Base-by-base conservation (phyloP, 2,113 vertebrate species). In the Urocitellus parryii region DNA sequence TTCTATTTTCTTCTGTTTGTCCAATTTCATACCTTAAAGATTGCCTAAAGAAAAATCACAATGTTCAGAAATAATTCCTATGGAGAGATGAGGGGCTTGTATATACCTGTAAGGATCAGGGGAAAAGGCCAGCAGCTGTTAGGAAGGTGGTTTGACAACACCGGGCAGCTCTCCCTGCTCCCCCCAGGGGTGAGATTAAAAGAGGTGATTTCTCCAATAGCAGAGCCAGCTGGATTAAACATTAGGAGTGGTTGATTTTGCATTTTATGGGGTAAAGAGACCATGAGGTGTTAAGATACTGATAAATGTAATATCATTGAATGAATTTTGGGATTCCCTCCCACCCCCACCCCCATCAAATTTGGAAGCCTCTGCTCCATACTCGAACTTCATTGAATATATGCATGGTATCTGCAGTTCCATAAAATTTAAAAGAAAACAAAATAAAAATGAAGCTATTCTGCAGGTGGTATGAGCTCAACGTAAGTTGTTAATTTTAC, bases 381-480 rank as follows among this genome's bases (percentile, higher is more conserved):
- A 6, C 1, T 37, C 51, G 4, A 22, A 22, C 29, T 56, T 67
- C 29, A 14, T 51, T 2, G 29, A 92, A 65, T 14, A 56, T 32
- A 10, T 29, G 39, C 37, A 17, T 17, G 12, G 5, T 82, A 87
- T 88, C 82, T 37, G 25, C 76, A 37, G 56, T 53, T 92, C 90
- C 79, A 67, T 32, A 76, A 87, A 65, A n/a, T 68, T 77, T 76
- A 70, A 93, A 93, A 89, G 74, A 89, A 95, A 95, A 91, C 32
- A 25, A 92, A 93, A 87, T 83, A 81, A 94, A 96, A 91, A 45
- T 42, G 53, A 95, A 61, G 45, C 87, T 83, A 80, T 93, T 9
- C 42, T 24, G 12, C 83, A 65, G 83, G 51, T 67, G 58, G 51
- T 24, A 51, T 42, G 65, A 42, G 42, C 67, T 81, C 9, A 1